Evolutionary conservation across 2,888 invertebrate species (phyloP).

Genomic region (Torymus aiolomorphi): DNA sequence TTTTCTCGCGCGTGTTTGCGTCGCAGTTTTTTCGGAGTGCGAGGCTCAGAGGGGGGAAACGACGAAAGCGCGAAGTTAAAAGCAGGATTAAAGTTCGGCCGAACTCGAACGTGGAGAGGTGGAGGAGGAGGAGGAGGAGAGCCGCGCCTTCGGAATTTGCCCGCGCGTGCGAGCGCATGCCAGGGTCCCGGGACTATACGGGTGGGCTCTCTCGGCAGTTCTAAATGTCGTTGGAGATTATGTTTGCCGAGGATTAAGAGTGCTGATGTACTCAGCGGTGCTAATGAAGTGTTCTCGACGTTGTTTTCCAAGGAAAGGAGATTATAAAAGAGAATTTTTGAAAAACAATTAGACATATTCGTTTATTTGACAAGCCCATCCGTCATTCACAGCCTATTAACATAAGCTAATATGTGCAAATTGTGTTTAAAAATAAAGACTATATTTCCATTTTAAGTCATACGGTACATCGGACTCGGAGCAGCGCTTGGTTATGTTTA

Average conservation of each 20-base stretch:
- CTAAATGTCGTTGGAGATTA: constrained; percentile 28
- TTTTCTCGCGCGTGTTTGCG: background rate
- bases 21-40: background rate
- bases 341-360: too few relatives aligned
- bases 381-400: too few relatives aligned
- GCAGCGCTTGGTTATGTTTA: too few relatives aligned
- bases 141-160: constrained; percentile 20
- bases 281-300: too few relatives aligned
- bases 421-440: too few relatives aligned
- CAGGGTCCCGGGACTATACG: background rate
- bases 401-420: too few relatives aligned
- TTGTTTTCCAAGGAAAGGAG: too few relatives aligned
- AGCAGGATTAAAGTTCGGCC: constrained; percentile 38
- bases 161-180: background rate
- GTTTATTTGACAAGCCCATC: too few relatives aligned
- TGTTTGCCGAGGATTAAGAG: background rate
- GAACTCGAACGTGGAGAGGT: background rate
- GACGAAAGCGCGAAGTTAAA: constrained; percentile 20
- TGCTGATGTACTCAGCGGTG: background rate
- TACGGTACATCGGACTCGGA: too few relatives aligned
- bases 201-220: background rate
- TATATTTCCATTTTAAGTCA: too few relatives aligned
- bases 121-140: background rate
- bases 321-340: too few relatives aligned
- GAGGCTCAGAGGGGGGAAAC: background rate